These are phyloP conservation scores for Calidris pugnax DNA, from an alignment of 2,113 vertebrate genomes.

Conservation along the genomic window DNA sequence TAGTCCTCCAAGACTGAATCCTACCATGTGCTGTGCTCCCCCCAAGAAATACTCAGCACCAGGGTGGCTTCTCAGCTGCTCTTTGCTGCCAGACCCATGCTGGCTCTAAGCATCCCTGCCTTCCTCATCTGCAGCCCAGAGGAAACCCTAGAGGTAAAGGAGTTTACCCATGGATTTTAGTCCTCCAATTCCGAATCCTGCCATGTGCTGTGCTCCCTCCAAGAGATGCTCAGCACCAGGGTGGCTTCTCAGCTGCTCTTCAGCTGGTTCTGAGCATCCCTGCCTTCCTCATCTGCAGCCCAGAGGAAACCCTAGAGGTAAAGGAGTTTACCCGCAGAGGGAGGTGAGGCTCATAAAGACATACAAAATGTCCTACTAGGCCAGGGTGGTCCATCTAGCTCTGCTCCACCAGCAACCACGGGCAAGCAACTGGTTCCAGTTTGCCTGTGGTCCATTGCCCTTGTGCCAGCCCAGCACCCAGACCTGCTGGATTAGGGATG, in stretches of 20 bases:
- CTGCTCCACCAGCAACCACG: not conserved
- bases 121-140: not conserved
- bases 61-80: not conserved
- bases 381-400: not conserved
- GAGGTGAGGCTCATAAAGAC: not conserved
- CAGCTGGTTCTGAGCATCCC: not conserved
- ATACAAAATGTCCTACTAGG: not conserved
- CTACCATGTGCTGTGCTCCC: not conserved
- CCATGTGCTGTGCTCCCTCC: not conserved
- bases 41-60: not conserved
- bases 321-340: not conserved
- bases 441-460: not conserved
- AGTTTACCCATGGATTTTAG: not conserved
- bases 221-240: not conserved
- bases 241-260: not conserved
- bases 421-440: not conserved
- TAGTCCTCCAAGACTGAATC: not conserved
- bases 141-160: not conserved
- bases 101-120: not conserved
- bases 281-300: not conserved
- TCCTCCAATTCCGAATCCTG: not conserved
- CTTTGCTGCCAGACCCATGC: not conserved
- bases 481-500: not conserved
- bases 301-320: not conserved
- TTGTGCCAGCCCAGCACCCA: not conserved